Conservation (phyloP, 2,888 invertebrate genomes). For the Nineta flava region DNA sequence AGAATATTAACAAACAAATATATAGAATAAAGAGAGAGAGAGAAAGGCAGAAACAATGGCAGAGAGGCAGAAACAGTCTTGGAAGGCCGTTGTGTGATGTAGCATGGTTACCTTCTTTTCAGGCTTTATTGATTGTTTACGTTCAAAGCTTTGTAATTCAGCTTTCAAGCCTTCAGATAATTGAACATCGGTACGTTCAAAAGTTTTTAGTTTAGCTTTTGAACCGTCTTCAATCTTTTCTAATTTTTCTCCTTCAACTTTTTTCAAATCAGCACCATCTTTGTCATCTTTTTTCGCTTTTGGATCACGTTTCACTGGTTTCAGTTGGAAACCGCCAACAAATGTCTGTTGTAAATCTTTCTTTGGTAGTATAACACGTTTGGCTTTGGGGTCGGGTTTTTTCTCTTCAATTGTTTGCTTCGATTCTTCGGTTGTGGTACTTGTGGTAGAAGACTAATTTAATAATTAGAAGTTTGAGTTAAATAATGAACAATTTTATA, state of each 20-base stretch:
- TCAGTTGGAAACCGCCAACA: conserved; percentile 39
- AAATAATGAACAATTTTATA: too few species aligned
- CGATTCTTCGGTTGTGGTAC: neutral
- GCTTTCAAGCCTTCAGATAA: conserved; percentile 2
- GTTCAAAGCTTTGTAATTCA: conserved; percentile 4
- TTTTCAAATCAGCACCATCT: neutral
- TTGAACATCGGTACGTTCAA: conserved; percentile 2
- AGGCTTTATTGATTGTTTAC: conserved; percentile 9
- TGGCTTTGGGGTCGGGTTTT: conserved; percentile 21
- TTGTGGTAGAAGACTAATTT: too few species aligned
- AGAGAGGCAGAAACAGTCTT: neutral
- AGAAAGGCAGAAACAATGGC: neutral
- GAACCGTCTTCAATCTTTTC: conserved; percentile 3
- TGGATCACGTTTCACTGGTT: conserved; percentile 32
- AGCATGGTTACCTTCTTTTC: conserved; percentile 21
- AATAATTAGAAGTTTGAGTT: too few species aligned
- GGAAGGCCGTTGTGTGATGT: conserved; percentile 5
- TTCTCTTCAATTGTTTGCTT: neutral
- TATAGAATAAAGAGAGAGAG: neutral
- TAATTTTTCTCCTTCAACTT: conserved; percentile 6
- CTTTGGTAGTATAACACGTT: conserved; percentile 26
- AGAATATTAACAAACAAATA: too few species aligned
- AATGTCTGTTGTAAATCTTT: conserved; percentile 37
- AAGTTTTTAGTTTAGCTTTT: conserved; percentile 1
- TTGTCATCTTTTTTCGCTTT: conserved; percentile 19